Evolutionary conservation across 2,113 vertebrate genomes (phyloP).

Genomic region (Urocitellus parryii): DNA sequence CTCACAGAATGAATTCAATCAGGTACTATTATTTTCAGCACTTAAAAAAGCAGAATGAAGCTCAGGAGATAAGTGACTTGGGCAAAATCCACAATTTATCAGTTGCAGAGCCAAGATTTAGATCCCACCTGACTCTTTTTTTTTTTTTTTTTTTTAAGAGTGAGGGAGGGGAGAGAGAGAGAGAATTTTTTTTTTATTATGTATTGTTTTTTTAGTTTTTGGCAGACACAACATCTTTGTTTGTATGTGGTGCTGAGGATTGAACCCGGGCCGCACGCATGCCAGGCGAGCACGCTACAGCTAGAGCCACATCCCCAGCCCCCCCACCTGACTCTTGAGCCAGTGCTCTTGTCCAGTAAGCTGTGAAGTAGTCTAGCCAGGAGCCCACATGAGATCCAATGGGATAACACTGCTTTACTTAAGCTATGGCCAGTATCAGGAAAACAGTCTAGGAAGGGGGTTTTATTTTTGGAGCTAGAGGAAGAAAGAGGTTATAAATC

Average conservation of each 20-base stretch:
- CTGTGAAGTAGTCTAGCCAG: not conserved
- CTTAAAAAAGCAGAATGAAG: not conserved
- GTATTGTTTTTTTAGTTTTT: too few species aligned
- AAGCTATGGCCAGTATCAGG: not conserved
- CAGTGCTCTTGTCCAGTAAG: not conserved
- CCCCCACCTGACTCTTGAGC: not conserved
- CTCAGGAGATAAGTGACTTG: not conserved
- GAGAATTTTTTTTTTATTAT: too few species aligned
- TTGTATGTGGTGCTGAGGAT: too few species aligned
- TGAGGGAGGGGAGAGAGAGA: too few species aligned
- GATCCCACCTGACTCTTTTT: not conserved
- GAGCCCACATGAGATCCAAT: fast-evolving
- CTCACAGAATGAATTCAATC: not conserved
- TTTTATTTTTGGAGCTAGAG: not conserved
- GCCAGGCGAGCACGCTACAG: too few species aligned
- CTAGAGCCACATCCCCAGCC: too few species aligned
- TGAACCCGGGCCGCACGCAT: too few species aligned
- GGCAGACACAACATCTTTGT: too few species aligned
- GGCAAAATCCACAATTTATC: not conserved
- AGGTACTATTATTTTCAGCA: not conserved
- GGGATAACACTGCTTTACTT: not conserved
- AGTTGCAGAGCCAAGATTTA: not conserved
- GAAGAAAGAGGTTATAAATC: not conserved
- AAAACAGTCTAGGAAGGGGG: not conserved
- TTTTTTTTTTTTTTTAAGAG: too few species aligned